These are phyloP conservation scores for Nasua narica DNA, from an alignment of 2,797 vertebrate species.

Conservation along the genomic window DNA sequence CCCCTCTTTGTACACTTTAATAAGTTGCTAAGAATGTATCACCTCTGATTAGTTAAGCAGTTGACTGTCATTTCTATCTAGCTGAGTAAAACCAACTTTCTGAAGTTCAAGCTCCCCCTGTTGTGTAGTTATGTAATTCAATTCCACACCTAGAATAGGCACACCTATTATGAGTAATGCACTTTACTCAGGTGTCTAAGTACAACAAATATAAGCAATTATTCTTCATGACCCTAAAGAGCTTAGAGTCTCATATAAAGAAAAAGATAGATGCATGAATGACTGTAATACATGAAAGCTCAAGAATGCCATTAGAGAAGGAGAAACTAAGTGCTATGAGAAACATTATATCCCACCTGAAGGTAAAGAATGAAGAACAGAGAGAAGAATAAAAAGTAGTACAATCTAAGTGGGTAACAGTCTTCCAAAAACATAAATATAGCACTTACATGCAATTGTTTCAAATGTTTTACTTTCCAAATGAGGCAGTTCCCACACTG, in stretches of 20 bases:
- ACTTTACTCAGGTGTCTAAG: slow-evolving; percentile 4
- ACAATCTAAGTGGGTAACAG: not conserved
- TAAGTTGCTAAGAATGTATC: slow-evolving; percentile 1
- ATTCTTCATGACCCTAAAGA: not conserved
- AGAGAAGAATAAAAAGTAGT: not conserved
- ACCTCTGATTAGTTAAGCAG: not conserved
- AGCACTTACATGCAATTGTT: slow-evolving; percentile 90
- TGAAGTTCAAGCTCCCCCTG: slow-evolving; percentile 14
- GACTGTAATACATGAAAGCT: not conserved
- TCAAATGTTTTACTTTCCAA: slow-evolving; percentile 90
- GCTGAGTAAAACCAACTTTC: slow-evolving; percentile 42
- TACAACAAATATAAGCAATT: slow-evolving; percentile 22
- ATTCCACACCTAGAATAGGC: slow-evolving; percentile 32
- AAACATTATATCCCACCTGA: not conserved
- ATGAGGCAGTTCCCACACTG: slow-evolving; percentile 88
- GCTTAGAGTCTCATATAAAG: slow-evolving; percentile 27
- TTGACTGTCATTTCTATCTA: slow-evolving; percentile 15
- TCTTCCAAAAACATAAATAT: slow-evolving; percentile 41
- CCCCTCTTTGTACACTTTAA: not conserved
- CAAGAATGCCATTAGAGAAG: slow-evolving; percentile 38
- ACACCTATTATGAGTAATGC: not conserved
- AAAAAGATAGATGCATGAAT: slow-evolving; percentile 33
- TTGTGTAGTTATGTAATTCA: not conserved
- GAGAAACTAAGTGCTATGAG: not conserved
- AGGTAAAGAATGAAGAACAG: not conserved